A percentile compares a stretch with the other conserved stretches of the same genome.
These are phyloP conservation scores for Rugalucina vietnamica DNA, from an alignment of 2,888 invertebrate species.

Conservation along the genomic window DNA sequence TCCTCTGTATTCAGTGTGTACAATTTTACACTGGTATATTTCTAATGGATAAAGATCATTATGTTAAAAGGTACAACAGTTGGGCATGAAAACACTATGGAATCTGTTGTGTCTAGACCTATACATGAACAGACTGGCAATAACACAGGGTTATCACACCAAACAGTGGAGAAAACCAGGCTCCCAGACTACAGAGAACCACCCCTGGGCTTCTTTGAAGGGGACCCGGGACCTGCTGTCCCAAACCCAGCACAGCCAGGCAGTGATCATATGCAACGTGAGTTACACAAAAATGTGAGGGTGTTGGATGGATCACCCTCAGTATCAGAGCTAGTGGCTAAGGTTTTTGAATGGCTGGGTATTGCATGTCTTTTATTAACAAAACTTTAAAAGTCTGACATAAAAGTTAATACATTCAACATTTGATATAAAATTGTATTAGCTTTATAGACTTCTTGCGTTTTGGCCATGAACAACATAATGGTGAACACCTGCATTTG, in stretches of 20 bases:
- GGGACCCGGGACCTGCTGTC: slow-evolving; percentile 19
- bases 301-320: background rate
- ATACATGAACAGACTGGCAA: slow-evolving; percentile 42
- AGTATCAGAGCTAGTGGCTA: background rate
- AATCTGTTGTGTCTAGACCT: slow-evolving; percentile 42
- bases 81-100: slow-evolving; percentile 55
- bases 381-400: too few relatives aligned
- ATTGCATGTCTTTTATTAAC: too few relatives aligned
- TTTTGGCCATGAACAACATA: too few relatives aligned
- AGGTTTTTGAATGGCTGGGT: too few relatives aligned
- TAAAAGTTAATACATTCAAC: too few relatives aligned
- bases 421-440: too few relatives aligned
- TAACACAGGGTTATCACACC: slow-evolving; percentile 2
- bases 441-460: too few relatives aligned
- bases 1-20: too few relatives aligned
- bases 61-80: slow-evolving; percentile 39
- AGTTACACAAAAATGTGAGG: slow-evolving; percentile 15
- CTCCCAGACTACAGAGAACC: slow-evolving; percentile 63
- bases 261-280: slow-evolving; percentile 14
- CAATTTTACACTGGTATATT: too few relatives aligned
- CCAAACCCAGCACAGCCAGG: background rate
- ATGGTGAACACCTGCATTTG: too few relatives aligned
- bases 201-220: slow-evolving; percentile 60
- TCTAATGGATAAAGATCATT: too few relatives aligned
- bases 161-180: slow-evolving; percentile 24